A percentile compares a stretch with the other conserved stretches of the same genome.
These are phyloP conservation scores for Drosophila parabipectinata DNA, from an alignment of 1,140 invertebrate species.

Conservation along the genomic window DNA sequence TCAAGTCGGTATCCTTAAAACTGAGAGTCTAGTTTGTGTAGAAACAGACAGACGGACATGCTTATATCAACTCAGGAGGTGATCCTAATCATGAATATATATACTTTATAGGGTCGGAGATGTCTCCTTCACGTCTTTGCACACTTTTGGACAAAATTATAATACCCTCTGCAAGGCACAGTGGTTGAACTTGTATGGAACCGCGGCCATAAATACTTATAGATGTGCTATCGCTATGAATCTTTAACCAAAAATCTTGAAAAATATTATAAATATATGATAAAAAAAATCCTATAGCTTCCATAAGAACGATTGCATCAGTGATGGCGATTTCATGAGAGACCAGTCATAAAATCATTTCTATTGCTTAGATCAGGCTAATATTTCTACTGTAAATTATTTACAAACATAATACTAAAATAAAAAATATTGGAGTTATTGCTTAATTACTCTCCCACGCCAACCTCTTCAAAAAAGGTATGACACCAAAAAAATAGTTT, in stretches of 20 bases:
- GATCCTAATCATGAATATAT: no score
- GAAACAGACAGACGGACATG: no score
- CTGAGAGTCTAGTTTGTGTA: no score
- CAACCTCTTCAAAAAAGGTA: not conserved
- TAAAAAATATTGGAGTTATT: constrained; percentile 1
- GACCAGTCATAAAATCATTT: not conserved
- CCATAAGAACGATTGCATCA: constrained; percentile 3
- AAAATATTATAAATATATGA: constrained; percentile 10
- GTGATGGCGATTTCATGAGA: not conserved
- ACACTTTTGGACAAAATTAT: no score
- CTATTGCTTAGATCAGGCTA: not conserved
- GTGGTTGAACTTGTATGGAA: constrained; percentile 3
- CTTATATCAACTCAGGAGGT: no score
- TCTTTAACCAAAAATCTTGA: not conserved
- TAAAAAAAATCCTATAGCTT: constrained; percentile 3
- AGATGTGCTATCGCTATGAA: constrained; percentile 4
- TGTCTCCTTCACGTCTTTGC: no score
- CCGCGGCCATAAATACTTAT: constrained; percentile 6
- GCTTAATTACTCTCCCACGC: not conserved
- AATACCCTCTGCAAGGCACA: not conserved
- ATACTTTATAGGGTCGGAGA: no score
- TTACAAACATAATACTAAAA: constrained; percentile 1
- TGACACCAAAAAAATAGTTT: not conserved
- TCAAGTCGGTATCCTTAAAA: no score
- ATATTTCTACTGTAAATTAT: constrained; percentile 10